A percentile compares a stretch with the other conserved stretches of the same genome.
phyloP scores from a whole-genome alignment of 1,140 invertebrate species.

The Campoletis sonorensis region DNA sequence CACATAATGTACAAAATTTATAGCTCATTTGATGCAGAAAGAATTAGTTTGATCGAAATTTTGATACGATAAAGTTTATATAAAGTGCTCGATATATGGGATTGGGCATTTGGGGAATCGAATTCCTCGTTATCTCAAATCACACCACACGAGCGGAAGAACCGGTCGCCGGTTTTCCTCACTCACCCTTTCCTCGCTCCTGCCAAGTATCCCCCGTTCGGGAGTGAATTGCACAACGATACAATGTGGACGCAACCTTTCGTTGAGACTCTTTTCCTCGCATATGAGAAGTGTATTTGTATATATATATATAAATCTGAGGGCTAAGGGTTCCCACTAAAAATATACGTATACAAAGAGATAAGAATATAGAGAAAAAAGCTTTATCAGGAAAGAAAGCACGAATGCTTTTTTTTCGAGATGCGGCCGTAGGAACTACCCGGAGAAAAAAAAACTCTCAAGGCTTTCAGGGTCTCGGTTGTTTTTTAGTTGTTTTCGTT shows the following conservation, averaged over 20 bases:
- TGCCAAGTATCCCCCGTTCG: neutral
- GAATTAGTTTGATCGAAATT: no score
- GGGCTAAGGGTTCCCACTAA: neutral
- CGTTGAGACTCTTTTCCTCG: neutral
- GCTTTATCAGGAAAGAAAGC: slow-evolving; percentile 25
- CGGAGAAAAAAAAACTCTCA: slow-evolving; percentile 5
- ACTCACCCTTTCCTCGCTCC: neutral
- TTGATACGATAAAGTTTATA: neutral
- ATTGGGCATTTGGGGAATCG: slow-evolving; percentile 22
- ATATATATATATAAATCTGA: neutral
- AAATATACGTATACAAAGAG: slow-evolving; percentile 9
- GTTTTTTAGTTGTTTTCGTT: neutral
- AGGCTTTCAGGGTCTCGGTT: neutral
- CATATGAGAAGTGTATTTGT: neutral
- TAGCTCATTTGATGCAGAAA: no score
- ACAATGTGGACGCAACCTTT: slow-evolving; percentile 14
- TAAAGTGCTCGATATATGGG: neutral
- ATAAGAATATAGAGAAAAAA: slow-evolving; percentile 23
- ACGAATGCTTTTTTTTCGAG: neutral
- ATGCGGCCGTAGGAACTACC: neutral
- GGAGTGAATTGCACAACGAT: slow-evolving; percentile 25
- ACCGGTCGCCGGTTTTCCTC: slow-evolving; percentile 5
- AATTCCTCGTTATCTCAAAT: slow-evolving; percentile 9
- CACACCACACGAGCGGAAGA: slow-evolving; percentile 14
- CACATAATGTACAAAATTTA: no score